phyloP scores from a whole-genome alignment of 2,113 vertebrate genomes.

The Elephantulus edwardii region DNA sequence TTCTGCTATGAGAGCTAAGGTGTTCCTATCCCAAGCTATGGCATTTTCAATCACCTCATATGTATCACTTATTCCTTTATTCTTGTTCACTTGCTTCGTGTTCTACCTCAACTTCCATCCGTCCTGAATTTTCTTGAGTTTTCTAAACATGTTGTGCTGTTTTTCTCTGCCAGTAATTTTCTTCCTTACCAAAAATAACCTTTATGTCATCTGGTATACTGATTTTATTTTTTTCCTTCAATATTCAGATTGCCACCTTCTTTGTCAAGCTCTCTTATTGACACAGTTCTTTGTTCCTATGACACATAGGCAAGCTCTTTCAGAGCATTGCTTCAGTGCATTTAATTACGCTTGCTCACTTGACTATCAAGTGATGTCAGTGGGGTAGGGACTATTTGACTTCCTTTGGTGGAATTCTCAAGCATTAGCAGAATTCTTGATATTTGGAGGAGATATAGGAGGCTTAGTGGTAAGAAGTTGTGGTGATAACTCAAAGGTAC shows the following conservation, averaged over 20 bases:
- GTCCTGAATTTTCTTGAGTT: neutral
- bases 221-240: neutral
- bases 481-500: too few species aligned
- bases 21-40: too few species aligned
- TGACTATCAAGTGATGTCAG: neutral
- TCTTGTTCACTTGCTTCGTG: neutral
- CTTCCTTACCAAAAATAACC: neutral
- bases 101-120: neutral
- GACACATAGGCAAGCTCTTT: neutral
- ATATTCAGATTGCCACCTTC: neutral
- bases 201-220: too few species aligned
- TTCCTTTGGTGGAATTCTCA: neutral
- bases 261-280: neutral
- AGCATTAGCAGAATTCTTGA: neutral
- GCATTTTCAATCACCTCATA: too few species aligned
- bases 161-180: neutral
- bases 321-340: neutral
- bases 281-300: neutral
- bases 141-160: neutral
- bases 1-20: too few species aligned
- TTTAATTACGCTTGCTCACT: neutral
- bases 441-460: too few species aligned
- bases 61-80: rapidly evolving
- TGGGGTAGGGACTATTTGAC: neutral
- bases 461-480: too few species aligned